Evolutionary conservation across 2,797 vertebrate genomes (phyloP).

Genomic region (Rhinoraja longicauda): DNA sequence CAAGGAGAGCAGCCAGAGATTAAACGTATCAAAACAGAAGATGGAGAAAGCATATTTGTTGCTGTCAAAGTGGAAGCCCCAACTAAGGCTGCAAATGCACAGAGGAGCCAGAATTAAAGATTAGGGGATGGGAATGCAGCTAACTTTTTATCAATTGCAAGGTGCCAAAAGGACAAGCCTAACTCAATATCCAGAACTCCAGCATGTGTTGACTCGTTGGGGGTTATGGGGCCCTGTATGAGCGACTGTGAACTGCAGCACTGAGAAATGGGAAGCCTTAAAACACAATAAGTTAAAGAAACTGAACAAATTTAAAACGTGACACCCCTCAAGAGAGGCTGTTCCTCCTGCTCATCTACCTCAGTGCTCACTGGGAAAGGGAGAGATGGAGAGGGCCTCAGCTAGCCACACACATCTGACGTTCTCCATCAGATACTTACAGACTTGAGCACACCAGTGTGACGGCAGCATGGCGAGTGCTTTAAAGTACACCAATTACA

Average conservation of each 20-base stretch:
- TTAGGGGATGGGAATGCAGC: constrained; percentile 46
- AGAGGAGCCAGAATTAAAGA: constrained; percentile 69
- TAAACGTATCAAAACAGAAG: constrained; percentile 77
- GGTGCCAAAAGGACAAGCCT: constrained; percentile 82
- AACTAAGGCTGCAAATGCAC: constrained; percentile 61
- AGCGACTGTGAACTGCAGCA: constrained; percentile 65
- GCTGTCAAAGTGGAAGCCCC: constrained; percentile 63
- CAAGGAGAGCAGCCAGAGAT: constrained; percentile 70
- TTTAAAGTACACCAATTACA: constrained; percentile 53
- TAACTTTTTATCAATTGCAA: constrained; percentile 55
- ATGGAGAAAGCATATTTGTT: constrained; percentile 59
- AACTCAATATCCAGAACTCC: constrained; percentile 57
- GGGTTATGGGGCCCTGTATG: constrained; percentile 61
- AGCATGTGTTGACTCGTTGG: constrained; percentile 59
- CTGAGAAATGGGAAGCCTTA: constrained; percentile 78
- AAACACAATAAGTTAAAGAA: constrained; percentile 47
- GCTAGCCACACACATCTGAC: constrained; percentile 45
- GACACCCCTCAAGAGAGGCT: constrained; percentile 53
- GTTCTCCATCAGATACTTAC: constrained; percentile 44
- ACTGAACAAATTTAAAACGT: constrained; percentile 41
- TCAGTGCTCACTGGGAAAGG: constrained; percentile 53
- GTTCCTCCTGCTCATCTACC: constrained; percentile 57
- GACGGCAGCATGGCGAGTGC: constrained; percentile 59
- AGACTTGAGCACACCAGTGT: constrained; percentile 52
- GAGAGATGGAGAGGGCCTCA: constrained; percentile 51